Base-by-base conservation (phyloP, 2,888 invertebrate genomes). In the Xestobium rufovillosum region DNA sequence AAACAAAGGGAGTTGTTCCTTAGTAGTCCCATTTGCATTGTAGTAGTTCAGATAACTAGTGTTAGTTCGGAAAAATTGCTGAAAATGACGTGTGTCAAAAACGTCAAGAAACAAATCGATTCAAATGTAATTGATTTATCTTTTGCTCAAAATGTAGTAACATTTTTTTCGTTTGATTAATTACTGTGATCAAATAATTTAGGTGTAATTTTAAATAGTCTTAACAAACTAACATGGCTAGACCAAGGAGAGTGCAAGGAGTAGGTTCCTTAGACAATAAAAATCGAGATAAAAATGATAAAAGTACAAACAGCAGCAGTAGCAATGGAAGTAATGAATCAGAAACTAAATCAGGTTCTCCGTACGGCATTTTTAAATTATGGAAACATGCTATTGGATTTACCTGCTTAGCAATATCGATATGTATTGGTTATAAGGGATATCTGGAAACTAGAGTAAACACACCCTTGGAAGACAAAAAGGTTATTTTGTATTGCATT, bases 391-490 rank as follows among this genome's bases (percentile, higher is more conserved):
- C 70, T 13, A 61, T 77, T 9, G 79, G 80, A 4, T 70, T 69
- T 28, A 56, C 70, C 8, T 82, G 79, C 48, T 70, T 89, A 38
- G 62, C 70, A 1, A 69, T 86, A 32, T 88, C 88, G 2, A 73
- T 77, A 1, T 81, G 80, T 58, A 78, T 85, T 48, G 81, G 84
- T 33, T 83, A 82, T 49, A 66, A 83, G 53, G 90, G 90, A 2
- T 91, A 90, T 57, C 63, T 89, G 43, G 89, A 90, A 67, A 90
- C 89, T 0, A 71, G 89, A 47, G 87, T 92, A 0, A 89, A 88
- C 60, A 90, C 90, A 1, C 89, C 88, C 0, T 81, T 82, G 46
- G 79, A 82, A 53, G 77, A 78, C 47, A 77, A 80, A 47, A 88
- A 85, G 72, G 84, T 83, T 62, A 38, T 44, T 31, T 27, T 15